Percentiles rank a stretch among this genome's conserved stretches.
Conservation (phyloP, 2,113 vertebrate species). For the Hemicordylus capensis region DNA sequence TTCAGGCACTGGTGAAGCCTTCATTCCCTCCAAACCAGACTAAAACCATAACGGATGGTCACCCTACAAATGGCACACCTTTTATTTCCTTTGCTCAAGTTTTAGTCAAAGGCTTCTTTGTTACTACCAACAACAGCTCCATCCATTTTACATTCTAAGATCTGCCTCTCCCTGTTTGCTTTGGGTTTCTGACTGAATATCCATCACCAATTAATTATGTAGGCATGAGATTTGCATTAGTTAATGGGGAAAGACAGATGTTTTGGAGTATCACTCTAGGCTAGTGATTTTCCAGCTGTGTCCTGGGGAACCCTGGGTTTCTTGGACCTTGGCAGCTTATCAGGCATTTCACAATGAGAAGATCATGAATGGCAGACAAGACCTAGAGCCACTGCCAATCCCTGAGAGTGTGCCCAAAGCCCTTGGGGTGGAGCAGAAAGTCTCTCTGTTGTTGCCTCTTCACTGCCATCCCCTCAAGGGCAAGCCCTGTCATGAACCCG, state of each 20-base stretch:
- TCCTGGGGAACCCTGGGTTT: neutral
- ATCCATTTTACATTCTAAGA: neutral
- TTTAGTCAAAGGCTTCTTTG: neutral
- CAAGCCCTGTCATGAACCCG: too few species aligned
- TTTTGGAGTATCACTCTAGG: neutral
- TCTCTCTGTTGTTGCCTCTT: too few species aligned
- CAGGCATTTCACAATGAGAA: too few species aligned
- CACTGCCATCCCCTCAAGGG: too few species aligned
- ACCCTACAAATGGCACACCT: too few species aligned
- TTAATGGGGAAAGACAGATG: neutral
- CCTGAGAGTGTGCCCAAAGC: too few species aligned
- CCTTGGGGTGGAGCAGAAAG: too few species aligned
- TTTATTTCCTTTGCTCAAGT: neutral
- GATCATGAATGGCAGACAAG: too few species aligned
- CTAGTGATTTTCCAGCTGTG: neutral
- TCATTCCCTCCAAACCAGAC: neutral
- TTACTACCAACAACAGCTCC: neutral
- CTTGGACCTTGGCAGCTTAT: neutral
- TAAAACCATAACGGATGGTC: neutral
- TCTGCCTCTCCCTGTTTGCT: neutral
- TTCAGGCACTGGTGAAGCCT: neutral
- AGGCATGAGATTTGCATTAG: neutral
- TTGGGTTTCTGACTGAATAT: neutral
- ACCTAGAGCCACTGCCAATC: too few species aligned
- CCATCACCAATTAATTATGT: too few species aligned